These are phyloP conservation scores for Thalassarche chlororhynchos DNA, from an alignment of 2,113 vertebrate genomes.

Conservation along the genomic window DNA sequence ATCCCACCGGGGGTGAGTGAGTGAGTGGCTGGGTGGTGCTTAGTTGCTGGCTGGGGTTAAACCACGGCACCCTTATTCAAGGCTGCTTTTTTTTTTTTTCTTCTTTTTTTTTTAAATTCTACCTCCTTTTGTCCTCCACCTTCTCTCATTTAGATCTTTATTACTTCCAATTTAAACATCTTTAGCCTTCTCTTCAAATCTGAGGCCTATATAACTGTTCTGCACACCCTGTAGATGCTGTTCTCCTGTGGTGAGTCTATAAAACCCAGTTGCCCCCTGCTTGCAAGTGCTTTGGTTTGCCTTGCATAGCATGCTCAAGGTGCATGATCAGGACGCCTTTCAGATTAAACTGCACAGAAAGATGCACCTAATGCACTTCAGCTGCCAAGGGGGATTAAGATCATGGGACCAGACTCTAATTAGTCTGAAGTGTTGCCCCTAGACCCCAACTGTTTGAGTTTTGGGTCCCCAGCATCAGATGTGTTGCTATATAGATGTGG, in stretches of 20 bases:
- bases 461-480: background rate
- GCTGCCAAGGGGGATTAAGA: background rate
- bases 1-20: too few species aligned
- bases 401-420: background rate
- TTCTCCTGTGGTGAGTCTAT: background rate
- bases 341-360: background rate
- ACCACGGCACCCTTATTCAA: background rate
- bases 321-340: background rate
- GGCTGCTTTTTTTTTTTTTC: background rate
- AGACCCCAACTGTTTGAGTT: background rate
- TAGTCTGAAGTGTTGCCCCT: background rate
- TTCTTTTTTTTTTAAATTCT: background rate
- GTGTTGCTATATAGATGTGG: background rate
- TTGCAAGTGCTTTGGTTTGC: background rate
- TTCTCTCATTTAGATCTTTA: background rate
- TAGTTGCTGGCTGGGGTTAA: too few species aligned
- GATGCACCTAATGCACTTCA: background rate
- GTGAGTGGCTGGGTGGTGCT: too few species aligned
- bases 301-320: background rate
- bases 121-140: background rate
- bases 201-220: background rate
- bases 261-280: background rate
- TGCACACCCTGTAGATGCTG: background rate
- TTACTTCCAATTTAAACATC: background rate
- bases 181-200: background rate